phyloP scores from a whole-genome alignment of 2,888 invertebrate species.

The Drosophila rellima region DNA sequence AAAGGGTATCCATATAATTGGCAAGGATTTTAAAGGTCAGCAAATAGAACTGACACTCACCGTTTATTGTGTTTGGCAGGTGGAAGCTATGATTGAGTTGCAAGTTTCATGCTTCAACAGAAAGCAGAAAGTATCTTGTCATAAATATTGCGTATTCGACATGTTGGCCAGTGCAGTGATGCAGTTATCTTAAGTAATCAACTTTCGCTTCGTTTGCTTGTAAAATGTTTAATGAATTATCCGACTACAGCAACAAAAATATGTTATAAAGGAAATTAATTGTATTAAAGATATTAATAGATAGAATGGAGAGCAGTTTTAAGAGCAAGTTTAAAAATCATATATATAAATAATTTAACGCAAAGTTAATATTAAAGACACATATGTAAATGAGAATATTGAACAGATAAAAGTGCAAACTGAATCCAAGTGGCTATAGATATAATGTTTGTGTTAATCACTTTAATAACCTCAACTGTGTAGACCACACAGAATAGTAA shows the following conservation, averaged over 20 bases:
- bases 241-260: not conserved
- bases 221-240: not conserved
- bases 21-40: conserved; percentile 16
- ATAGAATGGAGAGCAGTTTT: too few species aligned
- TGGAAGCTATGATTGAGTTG: conserved; percentile 35
- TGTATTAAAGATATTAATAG: not conserved
- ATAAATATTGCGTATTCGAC: conserved; percentile 21
- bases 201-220: not conserved
- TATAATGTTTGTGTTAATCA: too few species aligned
- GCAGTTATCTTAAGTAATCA: conserved; percentile 4
- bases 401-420: too few species aligned
- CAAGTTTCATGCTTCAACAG: conserved; percentile 3
- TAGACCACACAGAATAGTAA: too few species aligned
- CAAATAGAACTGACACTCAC: conserved; percentile 10
- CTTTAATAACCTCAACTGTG: too few species aligned
- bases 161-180: conserved; percentile 8
- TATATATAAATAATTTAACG: too few species aligned
- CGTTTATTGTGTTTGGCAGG: conserved; percentile 17
- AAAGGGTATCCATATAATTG: not conserved
- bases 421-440: too few species aligned
- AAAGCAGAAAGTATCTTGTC: too few species aligned
- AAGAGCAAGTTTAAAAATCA: too few species aligned
- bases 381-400: too few species aligned
- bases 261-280: not conserved
- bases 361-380: too few species aligned